Base-by-base conservation (phyloP, 2,888 invertebrate species). In the Drosophila kuntzei region DNA sequence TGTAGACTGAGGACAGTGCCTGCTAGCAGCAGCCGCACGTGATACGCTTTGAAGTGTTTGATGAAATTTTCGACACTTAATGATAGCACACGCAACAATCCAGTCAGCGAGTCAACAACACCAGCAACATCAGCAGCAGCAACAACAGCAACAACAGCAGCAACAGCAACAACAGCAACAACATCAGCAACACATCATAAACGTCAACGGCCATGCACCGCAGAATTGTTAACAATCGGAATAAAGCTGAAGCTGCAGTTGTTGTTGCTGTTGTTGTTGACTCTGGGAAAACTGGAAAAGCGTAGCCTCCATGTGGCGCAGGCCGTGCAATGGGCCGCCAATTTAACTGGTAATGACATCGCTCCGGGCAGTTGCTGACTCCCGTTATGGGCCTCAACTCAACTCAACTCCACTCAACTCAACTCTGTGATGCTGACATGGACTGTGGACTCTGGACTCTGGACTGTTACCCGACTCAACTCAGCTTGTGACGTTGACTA, bases 21-120 rank as follows among this genome's bases (percentile, higher is more conserved):
- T 53, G 53, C 16, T 39, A 46, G 55, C 29, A 39, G 43, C 51
- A 63, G 36, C 54, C 66, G 65, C 82, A 74, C 86, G 79, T 79
- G 83, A 77, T 77, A 39, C 83, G 62, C 68, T 83, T 85, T 86
- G 88, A 89, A 89, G 86, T 89, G 89, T 89, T 83, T 87, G 89
- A 88, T 87, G 88, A 81, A 87, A 89, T 89, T 89, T 87, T 88
- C 89, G 87, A 80, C 89, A 86, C 88, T 89, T 89, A 87, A 88
- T 89, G 87, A 89, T 89, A 76, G 78, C 76, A 76, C 89, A 86
- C 86, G 86, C 89, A 73, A 74, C 65, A 68, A 20, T 39, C 14
- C n/a, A 36, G 64, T 41, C 59, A 43, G 55, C 49, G 47, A 49
- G 50, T 39, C 71, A 59, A 36, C 51, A 58, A 44, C 64, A 49